Conservation (phyloP, 2,888 invertebrate genomes). For the Clusia tigrina region DNA sequence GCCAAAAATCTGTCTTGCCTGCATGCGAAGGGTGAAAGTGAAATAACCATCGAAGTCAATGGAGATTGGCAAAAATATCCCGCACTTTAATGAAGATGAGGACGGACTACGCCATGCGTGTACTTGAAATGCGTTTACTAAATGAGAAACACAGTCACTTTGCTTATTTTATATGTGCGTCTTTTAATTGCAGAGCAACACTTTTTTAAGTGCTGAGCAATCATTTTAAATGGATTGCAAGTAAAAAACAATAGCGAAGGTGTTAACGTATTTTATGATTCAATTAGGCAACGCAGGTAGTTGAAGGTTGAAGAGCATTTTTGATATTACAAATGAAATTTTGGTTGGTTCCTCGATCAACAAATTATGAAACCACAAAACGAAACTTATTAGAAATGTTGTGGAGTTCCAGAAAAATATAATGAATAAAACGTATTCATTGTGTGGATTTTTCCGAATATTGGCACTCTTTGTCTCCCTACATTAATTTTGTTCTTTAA, state of each 20-base stretch:
- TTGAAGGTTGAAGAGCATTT: too few species aligned
- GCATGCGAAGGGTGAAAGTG: constrained; percentile 19
- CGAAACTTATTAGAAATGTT: too few species aligned
- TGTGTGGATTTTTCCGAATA: too few species aligned
- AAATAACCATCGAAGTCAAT: background rate
- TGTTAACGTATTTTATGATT: constrained; percentile 17
- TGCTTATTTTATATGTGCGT: background rate
- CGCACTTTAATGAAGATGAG: background rate
- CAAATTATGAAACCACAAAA: too few species aligned
- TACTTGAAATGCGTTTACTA: background rate
- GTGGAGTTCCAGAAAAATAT: too few species aligned
- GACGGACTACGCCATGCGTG: background rate
- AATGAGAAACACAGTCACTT: constrained; percentile 9
- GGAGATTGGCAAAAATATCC: background rate
- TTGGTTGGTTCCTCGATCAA: too few species aligned
- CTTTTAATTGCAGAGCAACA: background rate
- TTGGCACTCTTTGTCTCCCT: too few species aligned
- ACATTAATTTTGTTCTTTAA: too few species aligned
- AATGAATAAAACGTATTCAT: too few species aligned
- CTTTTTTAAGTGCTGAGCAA: constrained; percentile 5
- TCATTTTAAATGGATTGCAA: background rate
- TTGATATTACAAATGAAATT: too few species aligned
- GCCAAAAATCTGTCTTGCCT: background rate
- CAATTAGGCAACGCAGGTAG: background rate
- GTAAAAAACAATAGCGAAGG: constrained; percentile 1